A percentile compares a stretch with the other conserved stretches of the same genome.
Evolutionary conservation across 2,113 vertebrate species (phyloP).

Genomic region (Sturnus vulgaris): DNA sequence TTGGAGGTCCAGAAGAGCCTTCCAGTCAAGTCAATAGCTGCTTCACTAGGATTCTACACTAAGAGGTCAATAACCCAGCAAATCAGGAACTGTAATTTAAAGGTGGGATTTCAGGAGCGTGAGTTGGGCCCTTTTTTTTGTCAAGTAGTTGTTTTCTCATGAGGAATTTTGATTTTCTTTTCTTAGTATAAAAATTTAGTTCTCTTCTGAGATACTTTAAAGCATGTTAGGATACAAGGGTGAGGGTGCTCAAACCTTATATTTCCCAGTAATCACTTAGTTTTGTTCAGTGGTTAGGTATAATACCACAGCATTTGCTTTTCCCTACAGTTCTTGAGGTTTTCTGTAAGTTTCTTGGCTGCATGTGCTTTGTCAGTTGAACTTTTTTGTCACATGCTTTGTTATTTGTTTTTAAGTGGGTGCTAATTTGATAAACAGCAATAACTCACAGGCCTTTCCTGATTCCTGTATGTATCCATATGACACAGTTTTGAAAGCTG

Average conservation of each 20-base stretch:
- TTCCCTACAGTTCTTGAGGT: not conserved
- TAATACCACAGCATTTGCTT: not conserved
- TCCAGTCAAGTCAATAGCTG: not conserved
- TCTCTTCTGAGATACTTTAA: not conserved
- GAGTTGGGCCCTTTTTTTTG: not conserved
- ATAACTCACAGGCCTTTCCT: not conserved
- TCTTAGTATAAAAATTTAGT: not conserved
- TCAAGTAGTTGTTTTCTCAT: not conserved
- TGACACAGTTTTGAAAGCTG: not conserved
- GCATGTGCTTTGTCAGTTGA: not conserved
- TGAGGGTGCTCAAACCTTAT: not conserved
- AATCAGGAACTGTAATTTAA: not conserved
- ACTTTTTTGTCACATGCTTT: not conserved
- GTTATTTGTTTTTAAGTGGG: not conserved
- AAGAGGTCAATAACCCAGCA: not conserved
- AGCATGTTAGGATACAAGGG: not conserved
- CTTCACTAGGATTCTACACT: not conserved
- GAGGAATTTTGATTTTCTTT: not conserved
- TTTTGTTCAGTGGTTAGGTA: not conserved
- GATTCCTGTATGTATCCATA: not conserved
- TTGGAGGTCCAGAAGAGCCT: not conserved
- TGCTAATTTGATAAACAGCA: not conserved
- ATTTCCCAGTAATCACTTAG: not conserved
- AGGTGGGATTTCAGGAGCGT: not conserved
- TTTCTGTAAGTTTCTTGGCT: not conserved